phyloP scores from a whole-genome alignment of 1,140 invertebrate genomes.

The Rhynchophorus ferrugineus region DNA sequence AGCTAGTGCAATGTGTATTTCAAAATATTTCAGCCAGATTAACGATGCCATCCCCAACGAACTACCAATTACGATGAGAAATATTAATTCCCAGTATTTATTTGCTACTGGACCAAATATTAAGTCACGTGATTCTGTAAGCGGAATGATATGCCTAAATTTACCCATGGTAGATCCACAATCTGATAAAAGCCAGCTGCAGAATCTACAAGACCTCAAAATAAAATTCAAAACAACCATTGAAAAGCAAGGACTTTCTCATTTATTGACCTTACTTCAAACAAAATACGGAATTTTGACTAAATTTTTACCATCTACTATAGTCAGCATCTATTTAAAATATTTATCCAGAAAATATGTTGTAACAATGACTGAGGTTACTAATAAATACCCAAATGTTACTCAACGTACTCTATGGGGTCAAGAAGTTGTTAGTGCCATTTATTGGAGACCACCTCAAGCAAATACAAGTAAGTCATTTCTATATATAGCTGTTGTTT shows the following conservation, averaged over 20 bases:
- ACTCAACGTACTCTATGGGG: constrained; percentile 52
- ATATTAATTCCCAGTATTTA: constrained; percentile 39
- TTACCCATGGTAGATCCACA: constrained; percentile 41
- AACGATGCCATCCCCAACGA: constrained; percentile 42
- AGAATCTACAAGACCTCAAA: constrained; percentile 46
- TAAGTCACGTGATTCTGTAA: constrained; percentile 30
- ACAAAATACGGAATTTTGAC: constrained; percentile 59
- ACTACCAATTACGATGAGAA: constrained; percentile 42
- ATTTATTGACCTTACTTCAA: constrained; percentile 59
- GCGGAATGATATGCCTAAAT: constrained; percentile 43
- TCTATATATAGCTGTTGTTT: neutral
- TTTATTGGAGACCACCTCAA: constrained; percentile 74
- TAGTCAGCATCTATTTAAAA: constrained; percentile 60
- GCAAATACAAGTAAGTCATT: constrained; percentile 64
- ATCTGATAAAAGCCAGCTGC: constrained; percentile 32
- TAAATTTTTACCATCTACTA: constrained; percentile 55
- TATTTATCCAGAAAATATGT: constrained; percentile 64
- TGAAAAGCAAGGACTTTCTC: constrained; percentile 56
- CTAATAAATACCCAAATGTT: constrained; percentile 41
- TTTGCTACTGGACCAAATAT: constrained; percentile 33
- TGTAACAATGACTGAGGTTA: constrained; percentile 63
- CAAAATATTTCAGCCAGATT: constrained; percentile 53
- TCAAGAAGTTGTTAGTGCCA: constrained; percentile 54
- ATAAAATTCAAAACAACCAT: constrained; percentile 53
- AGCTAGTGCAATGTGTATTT: constrained; percentile 52